Conservation (phyloP, 1,140 invertebrate species). For the Vollenhovia emeryi region DNA sequence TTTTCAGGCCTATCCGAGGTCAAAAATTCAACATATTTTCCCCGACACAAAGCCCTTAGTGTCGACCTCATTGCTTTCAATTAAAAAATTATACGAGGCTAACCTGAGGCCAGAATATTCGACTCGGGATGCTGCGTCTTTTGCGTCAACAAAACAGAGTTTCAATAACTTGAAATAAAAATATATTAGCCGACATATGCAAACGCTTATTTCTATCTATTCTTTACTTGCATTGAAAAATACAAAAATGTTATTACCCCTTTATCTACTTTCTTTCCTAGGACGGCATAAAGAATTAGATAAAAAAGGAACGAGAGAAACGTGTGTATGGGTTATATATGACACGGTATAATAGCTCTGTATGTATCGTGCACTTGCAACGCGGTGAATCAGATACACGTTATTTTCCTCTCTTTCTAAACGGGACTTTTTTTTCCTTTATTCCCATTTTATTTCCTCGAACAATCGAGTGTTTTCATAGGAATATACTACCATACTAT, state of each 20-base stretch:
- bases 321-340: neutral
- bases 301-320: neutral
- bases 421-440: neutral
- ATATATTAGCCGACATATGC: too few relatives aligned
- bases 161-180: neutral
- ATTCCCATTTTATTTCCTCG: neutral
- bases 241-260: too few relatives aligned
- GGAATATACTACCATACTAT: neutral
- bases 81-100: too few relatives aligned
- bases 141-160: neutral
- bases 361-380: neutral
- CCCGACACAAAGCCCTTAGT: too few relatives aligned
- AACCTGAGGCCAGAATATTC: too few relatives aligned
- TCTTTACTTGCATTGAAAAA: too few relatives aligned
- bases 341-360: neutral
- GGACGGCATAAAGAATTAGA: neutral
- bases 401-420: neutral
- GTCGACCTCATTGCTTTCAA: too few relatives aligned
- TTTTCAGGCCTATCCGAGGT: too few relatives aligned
- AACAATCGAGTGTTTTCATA: neutral
- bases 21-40: too few relatives aligned
- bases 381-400: neutral
- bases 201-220: too few relatives aligned
- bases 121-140: too few relatives aligned
- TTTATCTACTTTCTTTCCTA: neutral